Conservation (phyloP, 2,888 invertebrate species). For the Axea sp. region DNA sequence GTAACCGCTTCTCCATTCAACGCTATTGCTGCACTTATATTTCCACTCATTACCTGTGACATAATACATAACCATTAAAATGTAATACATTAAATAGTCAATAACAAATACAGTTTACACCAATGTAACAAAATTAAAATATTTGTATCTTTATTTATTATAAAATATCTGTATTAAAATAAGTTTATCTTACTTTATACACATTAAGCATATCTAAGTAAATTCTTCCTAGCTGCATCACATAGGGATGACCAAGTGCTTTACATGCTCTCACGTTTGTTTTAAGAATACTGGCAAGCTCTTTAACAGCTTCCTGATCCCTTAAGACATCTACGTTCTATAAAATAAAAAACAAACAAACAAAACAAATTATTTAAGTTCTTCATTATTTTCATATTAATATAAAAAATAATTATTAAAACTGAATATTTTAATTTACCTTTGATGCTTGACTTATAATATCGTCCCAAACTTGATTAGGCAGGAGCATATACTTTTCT, state of each 20-base stretch:
- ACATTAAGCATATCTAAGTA: conserved; percentile 99
- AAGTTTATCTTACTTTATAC: conserved; percentile 87
- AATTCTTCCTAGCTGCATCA: conserved; percentile 95
- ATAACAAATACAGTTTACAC: no score
- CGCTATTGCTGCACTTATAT: conserved; percentile 95
- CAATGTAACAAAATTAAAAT: conserved; percentile 14
- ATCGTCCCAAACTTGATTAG: conserved; percentile 99
- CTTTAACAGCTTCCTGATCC: conserved; percentile 97
- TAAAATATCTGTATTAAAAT: not conserved
- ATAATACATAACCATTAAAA: no score
- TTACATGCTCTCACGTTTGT: conserved; percentile 99
- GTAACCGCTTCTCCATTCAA: conserved; percentile 97
- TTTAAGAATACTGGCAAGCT: conserved; percentile 97
- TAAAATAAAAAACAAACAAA: no score
- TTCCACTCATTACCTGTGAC: conserved; percentile 88
- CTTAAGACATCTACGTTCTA: conserved; percentile 96
- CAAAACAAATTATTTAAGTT: no score
- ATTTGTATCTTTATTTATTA: not conserved
- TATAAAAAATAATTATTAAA: no score
- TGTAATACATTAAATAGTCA: no score
- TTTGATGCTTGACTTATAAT: conserved; percentile 97
- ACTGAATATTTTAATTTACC: no score
- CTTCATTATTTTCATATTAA: no score
- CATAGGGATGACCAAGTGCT: conserved; percentile 97
- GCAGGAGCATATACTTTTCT: conserved; percentile 97